A percentile compares a stretch with the other conserved stretches of the same genome.
These are phyloP conservation scores for Eristalis intricaria DNA, from an alignment of 2,888 invertebrate species.

Conservation along the genomic window DNA sequence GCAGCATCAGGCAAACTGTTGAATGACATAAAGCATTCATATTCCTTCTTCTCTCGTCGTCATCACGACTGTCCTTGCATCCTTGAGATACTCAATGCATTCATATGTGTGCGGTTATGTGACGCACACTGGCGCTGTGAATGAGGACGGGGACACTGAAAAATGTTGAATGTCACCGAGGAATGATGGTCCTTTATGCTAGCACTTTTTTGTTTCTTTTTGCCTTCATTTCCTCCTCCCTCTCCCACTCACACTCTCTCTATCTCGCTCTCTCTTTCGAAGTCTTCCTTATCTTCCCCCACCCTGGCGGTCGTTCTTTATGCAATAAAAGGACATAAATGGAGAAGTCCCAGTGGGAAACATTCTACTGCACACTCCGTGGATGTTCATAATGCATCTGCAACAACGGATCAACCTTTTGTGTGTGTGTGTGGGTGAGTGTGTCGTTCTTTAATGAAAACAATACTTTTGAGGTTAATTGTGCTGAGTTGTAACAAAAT, in stretches of 20 bases:
- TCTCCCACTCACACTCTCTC: background rate
- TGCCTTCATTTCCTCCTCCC: background rate
- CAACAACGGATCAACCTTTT: conserved; percentile 1
- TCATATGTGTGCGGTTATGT: conserved; percentile 55
- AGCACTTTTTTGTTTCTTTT: conserved; percentile 36
- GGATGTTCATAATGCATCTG: conserved; percentile 25
- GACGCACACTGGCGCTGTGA: conserved; percentile 32
- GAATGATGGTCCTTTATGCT: conserved; percentile 60
- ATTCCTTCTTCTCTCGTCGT: conserved; percentile 28
- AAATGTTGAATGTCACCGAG: conserved; percentile 68
- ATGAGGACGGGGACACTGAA: conserved; percentile 55
- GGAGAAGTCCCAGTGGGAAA: conserved; percentile 48
- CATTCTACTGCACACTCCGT: conserved; percentile 19
- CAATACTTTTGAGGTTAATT: conserved; percentile 55
- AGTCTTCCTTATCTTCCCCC: background rate
- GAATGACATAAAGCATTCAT: conserved; percentile 65
- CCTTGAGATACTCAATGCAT: conserved; percentile 65
- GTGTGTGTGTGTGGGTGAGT: background rate
- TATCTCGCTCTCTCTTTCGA: background rate
- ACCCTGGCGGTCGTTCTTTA: conserved; percentile 1
- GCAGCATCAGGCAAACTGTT: conserved; percentile 55
- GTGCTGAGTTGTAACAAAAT: conserved; percentile 28
- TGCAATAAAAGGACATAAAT: conserved; percentile 60
- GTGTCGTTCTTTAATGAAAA: conserved; percentile 22
- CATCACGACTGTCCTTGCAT: conserved; percentile 24